Conservation (phyloP, 2,113 vertebrate species). For the Myotis lucifugus region DNA sequence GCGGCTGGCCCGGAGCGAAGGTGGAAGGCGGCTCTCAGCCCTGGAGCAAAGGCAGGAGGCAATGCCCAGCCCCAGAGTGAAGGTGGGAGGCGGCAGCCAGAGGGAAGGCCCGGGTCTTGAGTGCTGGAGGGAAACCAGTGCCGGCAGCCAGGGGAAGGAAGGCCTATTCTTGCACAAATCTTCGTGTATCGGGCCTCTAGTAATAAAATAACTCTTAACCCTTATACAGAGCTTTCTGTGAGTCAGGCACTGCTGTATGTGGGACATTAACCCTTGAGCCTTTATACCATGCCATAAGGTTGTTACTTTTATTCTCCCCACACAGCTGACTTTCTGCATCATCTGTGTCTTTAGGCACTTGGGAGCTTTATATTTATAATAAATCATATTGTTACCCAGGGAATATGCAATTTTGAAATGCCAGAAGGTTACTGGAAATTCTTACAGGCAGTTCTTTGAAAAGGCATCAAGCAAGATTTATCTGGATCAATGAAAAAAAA, state of each 20-base stretch:
- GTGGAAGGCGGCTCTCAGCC: too few species aligned
- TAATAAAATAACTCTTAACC: not conserved
- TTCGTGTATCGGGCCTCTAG: too few species aligned
- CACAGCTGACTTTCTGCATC: constrained; percentile 22
- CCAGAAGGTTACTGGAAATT: constrained; percentile 66
- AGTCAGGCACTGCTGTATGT: not conserved
- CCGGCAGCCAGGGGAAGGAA: too few species aligned
- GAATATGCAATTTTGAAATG: constrained; percentile 63
- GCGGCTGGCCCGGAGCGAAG: too few species aligned
- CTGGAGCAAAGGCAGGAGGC: too few species aligned
- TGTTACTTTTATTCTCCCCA: not conserved
- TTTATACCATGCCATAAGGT: not conserved
- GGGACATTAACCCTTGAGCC: not conserved
- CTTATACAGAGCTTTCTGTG: not conserved
- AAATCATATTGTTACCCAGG: constrained; percentile 57
- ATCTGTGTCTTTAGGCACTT: constrained; percentile 33
- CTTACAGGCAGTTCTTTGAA: constrained; percentile 65
- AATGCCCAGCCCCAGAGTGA: rapidly evolving
- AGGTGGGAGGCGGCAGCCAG: too few species aligned
- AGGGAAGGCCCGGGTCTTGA: too few species aligned
- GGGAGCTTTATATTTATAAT: constrained; percentile 49
- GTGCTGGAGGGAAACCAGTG: too few species aligned
- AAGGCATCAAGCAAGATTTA: constrained; percentile 60
- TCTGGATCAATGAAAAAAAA: constrained; percentile 56
- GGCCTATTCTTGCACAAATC: too few species aligned